Evolutionary conservation across 1,140 invertebrate species (phyloP).

Genomic region (Drosophila tristis): DNA sequence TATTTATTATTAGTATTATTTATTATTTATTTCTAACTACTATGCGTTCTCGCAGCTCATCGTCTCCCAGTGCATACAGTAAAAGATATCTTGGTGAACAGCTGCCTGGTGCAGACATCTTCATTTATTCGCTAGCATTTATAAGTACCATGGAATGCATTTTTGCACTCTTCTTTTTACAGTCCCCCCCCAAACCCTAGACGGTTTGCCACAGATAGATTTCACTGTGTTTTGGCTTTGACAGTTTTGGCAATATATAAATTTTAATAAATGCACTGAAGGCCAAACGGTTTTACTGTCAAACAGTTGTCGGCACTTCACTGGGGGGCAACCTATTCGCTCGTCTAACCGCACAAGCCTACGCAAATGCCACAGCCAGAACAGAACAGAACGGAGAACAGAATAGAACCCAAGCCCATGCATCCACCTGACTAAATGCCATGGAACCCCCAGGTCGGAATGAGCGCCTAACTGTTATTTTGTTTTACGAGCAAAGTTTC

Average conservation of each 20-base stretch:
- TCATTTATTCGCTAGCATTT: too few relatives aligned
- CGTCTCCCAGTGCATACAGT: too few relatives aligned
- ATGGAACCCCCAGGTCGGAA: conserved; percentile 19
- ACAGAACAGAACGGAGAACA: conserved; percentile 1
- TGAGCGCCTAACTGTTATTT: conserved; percentile 48
- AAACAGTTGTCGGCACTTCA: conserved; percentile 56
- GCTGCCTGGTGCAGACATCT: too few relatives aligned
- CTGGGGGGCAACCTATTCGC: conserved; percentile 16
- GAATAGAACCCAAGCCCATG: not conserved
- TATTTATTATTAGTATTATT: too few relatives aligned
- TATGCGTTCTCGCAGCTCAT: too few relatives aligned
- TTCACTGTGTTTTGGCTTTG: conserved; percentile 8
- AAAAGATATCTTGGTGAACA: too few relatives aligned
- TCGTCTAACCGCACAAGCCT: not conserved
- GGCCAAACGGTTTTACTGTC: conserved; percentile 49
- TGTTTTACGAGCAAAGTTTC: conserved; percentile 73
- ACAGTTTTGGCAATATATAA: conserved; percentile 40
- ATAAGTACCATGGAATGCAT: too few relatives aligned
- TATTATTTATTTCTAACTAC: too few relatives aligned
- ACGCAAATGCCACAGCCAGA: conserved; percentile 12
- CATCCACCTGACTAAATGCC: conserved; percentile 48
- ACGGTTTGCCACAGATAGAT: not conserved
- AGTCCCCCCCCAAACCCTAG: too few relatives aligned
- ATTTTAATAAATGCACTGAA: conserved; percentile 57
- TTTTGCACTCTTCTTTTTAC: too few relatives aligned